Base-by-base conservation (phyloP, 2,888 invertebrate species). In the Fragum whitleyi region DNA sequence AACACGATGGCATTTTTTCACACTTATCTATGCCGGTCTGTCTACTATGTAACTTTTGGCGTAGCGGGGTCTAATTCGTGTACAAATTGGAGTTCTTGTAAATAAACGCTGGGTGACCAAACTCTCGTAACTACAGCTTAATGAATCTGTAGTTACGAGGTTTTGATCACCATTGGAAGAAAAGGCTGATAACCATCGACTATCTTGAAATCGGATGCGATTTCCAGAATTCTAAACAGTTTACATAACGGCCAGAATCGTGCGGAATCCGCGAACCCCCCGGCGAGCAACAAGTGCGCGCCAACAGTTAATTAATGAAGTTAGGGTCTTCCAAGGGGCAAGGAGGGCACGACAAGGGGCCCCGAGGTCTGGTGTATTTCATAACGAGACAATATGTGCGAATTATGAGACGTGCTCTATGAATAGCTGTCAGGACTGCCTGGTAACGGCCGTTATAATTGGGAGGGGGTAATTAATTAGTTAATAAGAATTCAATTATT, bases 251-350 rank as follows among this genome's bases (percentile, higher is more conserved):
- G 26, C 11, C n/a, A 19, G 28, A 28, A 36, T 62, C 32, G 36
- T 36, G 62, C 16, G 32, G 19, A 36, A 62, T n/a, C 32, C 65
- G 9, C 3, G 9, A 14, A 57, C 42, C 65, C 59, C 73, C 73
- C n/a, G 73, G 26, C 0, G 73, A 47, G 51, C 21, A 26, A 21
- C 62, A 62, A 53, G 73, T 65, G 65, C 73, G 51, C 73, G 62
- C 73, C 53, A 81, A 81, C 81, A 74, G 81, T 77, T 70, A 53
- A 65, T 77, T 76, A 73, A 77, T 69, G 53, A 47, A 70, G 21
- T 21, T 26, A 36, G 21, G 47, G 53, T 51, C 47, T 57, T 42
- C 21, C 39, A 14, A 14, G 61, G 57, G 72, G 32, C 59, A 65
- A 3, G 3, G 21, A 28, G 51, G 55, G 57, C 36, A 70, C 70